A percentile compares a stretch with the other conserved stretches of the same genome.
phyloP scores from a whole-genome alignment of 2,113 vertebrate genomes.

The Crotalus tigris region DNA sequence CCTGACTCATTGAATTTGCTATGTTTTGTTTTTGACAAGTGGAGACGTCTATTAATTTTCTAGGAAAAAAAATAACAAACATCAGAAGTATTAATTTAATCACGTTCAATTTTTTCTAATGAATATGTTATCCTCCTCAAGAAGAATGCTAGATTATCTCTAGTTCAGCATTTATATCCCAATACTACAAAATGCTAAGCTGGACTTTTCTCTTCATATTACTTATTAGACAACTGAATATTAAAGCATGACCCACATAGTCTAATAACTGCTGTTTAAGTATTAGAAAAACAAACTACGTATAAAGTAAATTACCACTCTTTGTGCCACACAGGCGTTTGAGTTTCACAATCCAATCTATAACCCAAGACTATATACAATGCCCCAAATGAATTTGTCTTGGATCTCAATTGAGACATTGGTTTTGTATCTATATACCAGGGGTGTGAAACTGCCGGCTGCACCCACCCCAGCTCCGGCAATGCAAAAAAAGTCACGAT shows the following conservation, averaged over 20 bases:
- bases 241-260: neutral
- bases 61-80: slow-evolving; percentile 45
- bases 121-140: neutral
- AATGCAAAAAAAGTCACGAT: too few species aligned
- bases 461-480: too few species aligned
- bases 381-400: neutral
- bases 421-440: neutral
- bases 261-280: neutral
- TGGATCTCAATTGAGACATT: neutral
- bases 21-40: slow-evolving; percentile 84
- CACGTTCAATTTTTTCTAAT: neutral
- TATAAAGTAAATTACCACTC: neutral
- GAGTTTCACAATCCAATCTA: neutral
- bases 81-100: neutral
- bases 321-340: neutral
- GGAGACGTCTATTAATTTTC: slow-evolving; percentile 81
- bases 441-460: too few species aligned
- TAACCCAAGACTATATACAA: neutral
- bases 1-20: slow-evolving; percentile 86
- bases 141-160: neutral
- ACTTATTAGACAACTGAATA: neutral
- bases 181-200: neutral
- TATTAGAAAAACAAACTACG: neutral
- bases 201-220: neutral
- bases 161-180: neutral